Evolutionary conservation across 2,797 vertebrate species (phyloP).

Genomic region (Chloroceryle amazona): DNA sequence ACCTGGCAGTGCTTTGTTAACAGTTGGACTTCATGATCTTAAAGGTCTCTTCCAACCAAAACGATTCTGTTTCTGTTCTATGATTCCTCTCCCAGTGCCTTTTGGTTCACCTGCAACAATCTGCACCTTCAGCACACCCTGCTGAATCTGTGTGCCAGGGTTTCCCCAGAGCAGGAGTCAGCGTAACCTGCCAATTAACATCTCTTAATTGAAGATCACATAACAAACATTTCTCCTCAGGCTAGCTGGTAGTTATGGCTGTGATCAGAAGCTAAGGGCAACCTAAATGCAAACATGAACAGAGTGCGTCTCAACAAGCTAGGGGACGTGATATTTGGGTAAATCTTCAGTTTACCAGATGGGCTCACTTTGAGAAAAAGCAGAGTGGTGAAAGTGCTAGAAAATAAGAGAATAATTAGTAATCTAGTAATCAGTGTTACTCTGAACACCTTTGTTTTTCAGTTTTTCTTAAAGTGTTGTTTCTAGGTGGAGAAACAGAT

Average conservation of each 20-base stretch:
- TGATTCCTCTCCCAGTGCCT: background rate
- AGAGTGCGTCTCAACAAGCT: background rate
- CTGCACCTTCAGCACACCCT: background rate
- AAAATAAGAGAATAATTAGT: background rate
- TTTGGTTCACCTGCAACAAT: background rate
- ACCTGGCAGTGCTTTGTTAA: background rate
- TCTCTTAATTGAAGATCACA: background rate
- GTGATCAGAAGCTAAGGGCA: background rate
- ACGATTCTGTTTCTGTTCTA: background rate
- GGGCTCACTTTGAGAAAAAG: background rate
- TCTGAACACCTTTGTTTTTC: background rate
- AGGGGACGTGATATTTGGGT: background rate
- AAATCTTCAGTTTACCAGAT: background rate
- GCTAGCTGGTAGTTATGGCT: background rate
- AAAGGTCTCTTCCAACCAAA: background rate
- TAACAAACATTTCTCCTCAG: background rate
- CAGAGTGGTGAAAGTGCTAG: background rate
- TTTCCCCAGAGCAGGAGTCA: background rate
- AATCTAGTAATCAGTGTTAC: background rate
- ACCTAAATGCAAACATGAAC: background rate
- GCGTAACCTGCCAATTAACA: background rate
- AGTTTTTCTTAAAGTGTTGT: background rate
- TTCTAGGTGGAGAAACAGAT: background rate
- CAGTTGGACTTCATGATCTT: background rate
- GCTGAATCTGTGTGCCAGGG: background rate